Percentiles rank a stretch among this genome's conserved stretches.
Conservation (phyloP, 2,888 invertebrate genomes). For the Pollenia amentaria region DNA sequence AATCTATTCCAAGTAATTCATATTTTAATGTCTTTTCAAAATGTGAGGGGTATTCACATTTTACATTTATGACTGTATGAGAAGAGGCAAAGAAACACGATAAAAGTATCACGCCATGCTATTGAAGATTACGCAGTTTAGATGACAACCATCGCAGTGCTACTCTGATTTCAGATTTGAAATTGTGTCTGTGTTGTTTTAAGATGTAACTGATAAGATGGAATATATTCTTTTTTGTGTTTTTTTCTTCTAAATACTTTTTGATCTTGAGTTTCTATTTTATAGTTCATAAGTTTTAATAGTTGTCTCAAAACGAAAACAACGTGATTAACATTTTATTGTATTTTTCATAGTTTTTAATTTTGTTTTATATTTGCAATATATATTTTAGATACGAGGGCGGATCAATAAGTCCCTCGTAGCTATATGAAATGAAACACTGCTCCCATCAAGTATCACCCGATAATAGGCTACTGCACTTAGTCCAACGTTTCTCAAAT, state of each 20-base stretch:
- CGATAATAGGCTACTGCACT: no score
- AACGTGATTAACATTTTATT: neutral
- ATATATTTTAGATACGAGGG: constrained; percentile 16
- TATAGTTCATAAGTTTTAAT: constrained; percentile 1
- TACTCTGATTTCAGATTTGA: constrained; percentile 28
- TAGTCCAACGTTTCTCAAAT: no score
- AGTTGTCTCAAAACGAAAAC: neutral
- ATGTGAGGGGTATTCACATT: constrained; percentile 2
- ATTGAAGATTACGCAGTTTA: constrained; percentile 48
- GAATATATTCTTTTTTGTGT: neutral
- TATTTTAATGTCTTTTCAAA: constrained; percentile 61
- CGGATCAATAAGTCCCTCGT: no score
- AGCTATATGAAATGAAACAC: no score
- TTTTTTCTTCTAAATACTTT: constrained; percentile 10
- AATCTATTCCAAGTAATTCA: constrained; percentile 48
- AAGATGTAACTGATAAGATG: constrained; percentile 42
- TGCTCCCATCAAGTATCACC: no score
- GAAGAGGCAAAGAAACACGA: constrained; percentile 5
- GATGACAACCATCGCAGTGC: constrained; percentile 24
- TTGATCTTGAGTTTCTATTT: constrained; percentile 14
- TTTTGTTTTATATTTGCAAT: constrained; percentile 36
- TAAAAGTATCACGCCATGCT: neutral
- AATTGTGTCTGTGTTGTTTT: neutral
- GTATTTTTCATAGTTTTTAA: neutral
- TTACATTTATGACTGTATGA: constrained; percentile 12